Base-by-base conservation (phyloP, 2,888 invertebrate genomes). In the Listrodromus nycthemerus region DNA sequence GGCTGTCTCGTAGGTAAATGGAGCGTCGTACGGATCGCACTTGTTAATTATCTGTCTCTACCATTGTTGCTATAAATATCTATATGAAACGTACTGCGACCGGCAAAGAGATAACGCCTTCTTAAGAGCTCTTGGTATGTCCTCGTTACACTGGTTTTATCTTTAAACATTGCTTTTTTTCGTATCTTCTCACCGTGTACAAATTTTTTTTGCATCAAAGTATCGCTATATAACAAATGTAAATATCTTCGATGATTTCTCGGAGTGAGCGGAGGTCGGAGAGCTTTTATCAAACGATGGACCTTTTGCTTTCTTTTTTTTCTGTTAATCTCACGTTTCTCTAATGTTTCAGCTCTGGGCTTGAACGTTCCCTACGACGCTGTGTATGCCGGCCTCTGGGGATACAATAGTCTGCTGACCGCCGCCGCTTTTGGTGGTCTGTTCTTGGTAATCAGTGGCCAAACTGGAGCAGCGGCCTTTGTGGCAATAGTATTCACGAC, bases 321-420 rank as follows among this genome's bases (percentile, higher is more conserved):
- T n/a, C n/a, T n/a, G n/a, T n/a, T 16, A 30, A 30, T 67, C 19
- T 50, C 8, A 30, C 5, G 30, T 21, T 13, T 67, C 70, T 66
- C 83, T 84, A 27, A 52, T 73, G 13, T 87, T 81, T 10, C 76
- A 92, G 92, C 89, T 37, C 63, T 92, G 24, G 86, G 87, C 6
- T 85, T 92, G 3, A 89, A 88, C 6, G 89, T 83, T 10, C 86
- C 91, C 1, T 86, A 89, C 55, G 87, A 86, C 4, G 88, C 89
- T 5, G 88, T 94, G 33, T 94, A 94, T 87, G 86, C 89, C 1
- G 94, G 94, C 0, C 73, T 93, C 1, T 94, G 94, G 94, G 94
- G 94, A 7, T 94, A 92, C 87, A 94, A 94, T 80, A 92, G 92
- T 33, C 86, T 94, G 66, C 82, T 94, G 52, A 92, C 93, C 2